phyloP scores from a whole-genome alignment of 2,888 invertebrate species.

The Gandaritis pyraliata region DNA sequence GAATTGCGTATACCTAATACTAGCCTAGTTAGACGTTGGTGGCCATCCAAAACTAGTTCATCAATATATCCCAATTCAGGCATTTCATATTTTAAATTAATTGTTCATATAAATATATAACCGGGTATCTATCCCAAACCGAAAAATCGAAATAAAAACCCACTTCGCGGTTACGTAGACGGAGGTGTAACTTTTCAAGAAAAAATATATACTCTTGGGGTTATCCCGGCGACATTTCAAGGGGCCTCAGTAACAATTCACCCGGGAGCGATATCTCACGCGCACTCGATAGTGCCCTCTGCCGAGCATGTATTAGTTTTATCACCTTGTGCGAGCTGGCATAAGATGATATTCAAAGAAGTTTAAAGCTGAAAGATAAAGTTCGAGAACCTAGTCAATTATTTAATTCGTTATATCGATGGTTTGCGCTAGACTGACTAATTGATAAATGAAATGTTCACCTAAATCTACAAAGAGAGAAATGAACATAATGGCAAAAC shows the following conservation, averaged over 20 bases:
- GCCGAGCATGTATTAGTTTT: slow-evolving; percentile 59
- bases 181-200: slow-evolving; percentile 52
- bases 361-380: background rate
- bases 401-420: no score
- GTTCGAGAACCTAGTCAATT: background rate
- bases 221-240: slow-evolving; percentile 73
- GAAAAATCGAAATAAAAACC: slow-evolving; percentile 20
- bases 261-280: slow-evolving; percentile 70
- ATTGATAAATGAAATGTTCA: background rate
- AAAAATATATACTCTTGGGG: slow-evolving; percentile 73
- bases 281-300: slow-evolving; percentile 68
- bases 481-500: background rate
- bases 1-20: no score
- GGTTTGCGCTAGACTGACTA: background rate
- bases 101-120: no score
- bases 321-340: slow-evolving; percentile 44
- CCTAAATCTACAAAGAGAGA: no score
- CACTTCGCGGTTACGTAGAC: slow-evolving; percentile 40
- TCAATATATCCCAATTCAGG: no score
- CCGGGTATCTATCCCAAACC: background rate
- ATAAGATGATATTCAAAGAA: background rate
- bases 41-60: no score
- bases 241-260: slow-evolving; percentile 62
- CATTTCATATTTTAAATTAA: no score
- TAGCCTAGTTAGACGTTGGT: no score